Evolutionary conservation across 2,113 vertebrate genomes (phyloP).

Genomic region (Limnothrissa miodon): DNA sequence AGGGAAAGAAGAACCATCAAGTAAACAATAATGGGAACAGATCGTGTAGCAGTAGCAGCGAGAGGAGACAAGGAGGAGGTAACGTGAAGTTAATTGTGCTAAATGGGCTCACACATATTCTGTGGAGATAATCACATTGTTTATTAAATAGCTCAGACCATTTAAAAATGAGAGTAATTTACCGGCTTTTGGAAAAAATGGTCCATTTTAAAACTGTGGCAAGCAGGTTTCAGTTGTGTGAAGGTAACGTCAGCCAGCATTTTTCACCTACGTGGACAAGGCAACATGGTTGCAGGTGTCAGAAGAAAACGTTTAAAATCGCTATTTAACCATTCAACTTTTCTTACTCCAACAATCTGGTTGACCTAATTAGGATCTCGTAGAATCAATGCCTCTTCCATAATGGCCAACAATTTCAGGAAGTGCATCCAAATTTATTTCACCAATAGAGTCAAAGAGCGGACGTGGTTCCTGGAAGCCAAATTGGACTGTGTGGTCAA

Average conservation of each 20-base stretch:
- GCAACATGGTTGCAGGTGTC: background rate
- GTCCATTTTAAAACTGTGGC: no score
- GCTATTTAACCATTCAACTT: background rate
- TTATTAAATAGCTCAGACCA: no score
- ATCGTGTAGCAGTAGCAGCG: constrained; percentile 49
- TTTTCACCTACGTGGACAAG: background rate
- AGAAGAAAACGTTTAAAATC: background rate
- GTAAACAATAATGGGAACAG: constrained; percentile 51
- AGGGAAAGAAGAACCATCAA: constrained; percentile 54
- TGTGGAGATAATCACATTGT: no score
- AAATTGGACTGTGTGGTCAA: background rate
- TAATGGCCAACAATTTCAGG: background rate
- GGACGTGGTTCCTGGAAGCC: background rate
- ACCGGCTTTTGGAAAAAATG: no score
- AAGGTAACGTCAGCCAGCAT: no score
- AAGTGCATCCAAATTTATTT: background rate
- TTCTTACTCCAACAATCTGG: background rate
- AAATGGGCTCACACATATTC: no score
- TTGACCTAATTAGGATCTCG: background rate
- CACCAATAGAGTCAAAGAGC: background rate
- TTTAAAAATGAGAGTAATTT: no score
- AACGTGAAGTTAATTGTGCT: no score
- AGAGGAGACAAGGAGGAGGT: constrained; percentile 54
- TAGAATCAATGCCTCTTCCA: background rate
- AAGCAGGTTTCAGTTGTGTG: no score